Conservation (phyloP, 2,797 vertebrate species). For the Rallus crepitans region DNA sequence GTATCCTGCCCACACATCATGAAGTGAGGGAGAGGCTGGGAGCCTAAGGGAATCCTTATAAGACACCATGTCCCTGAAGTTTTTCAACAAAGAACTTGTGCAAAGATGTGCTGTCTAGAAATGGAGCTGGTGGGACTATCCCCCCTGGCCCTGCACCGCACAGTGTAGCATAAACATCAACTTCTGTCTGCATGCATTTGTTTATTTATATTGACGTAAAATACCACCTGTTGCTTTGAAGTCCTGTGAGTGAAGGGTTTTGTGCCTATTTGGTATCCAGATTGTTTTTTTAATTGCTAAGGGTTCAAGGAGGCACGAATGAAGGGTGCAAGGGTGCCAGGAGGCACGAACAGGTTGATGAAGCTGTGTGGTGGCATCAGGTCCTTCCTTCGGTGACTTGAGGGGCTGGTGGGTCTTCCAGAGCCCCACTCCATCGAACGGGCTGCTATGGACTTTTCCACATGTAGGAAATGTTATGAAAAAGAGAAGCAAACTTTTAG, state of each 20-base stretch:
- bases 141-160: fast-evolving
- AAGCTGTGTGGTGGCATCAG: fast-evolving
- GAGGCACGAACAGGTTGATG: background rate
- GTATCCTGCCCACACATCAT: slow-evolving; percentile 67
- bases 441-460: background rate
- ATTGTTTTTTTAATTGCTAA: background rate
- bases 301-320: background rate
- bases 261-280: background rate
- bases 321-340: background rate
- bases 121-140: background rate
- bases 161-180: slow-evolving; percentile 8
- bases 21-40: slow-evolving; percentile 55
- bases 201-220: slow-evolving; percentile 46
- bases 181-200: background rate
- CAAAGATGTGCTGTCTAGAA: slow-evolving; percentile 2
- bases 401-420: background rate
- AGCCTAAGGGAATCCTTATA: slow-evolving; percentile 42
- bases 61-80: background rate
- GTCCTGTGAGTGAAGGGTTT: background rate
- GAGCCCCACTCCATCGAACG: background rate
- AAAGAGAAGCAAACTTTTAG: background rate
- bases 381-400: background rate
- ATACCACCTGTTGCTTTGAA: slow-evolving; percentile 39
- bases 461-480: background rate
- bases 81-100: slow-evolving; percentile 46